Evolutionary conservation across 2,888 invertebrate species (phyloP).

Genomic region (Neoscelio sp.): DNA sequence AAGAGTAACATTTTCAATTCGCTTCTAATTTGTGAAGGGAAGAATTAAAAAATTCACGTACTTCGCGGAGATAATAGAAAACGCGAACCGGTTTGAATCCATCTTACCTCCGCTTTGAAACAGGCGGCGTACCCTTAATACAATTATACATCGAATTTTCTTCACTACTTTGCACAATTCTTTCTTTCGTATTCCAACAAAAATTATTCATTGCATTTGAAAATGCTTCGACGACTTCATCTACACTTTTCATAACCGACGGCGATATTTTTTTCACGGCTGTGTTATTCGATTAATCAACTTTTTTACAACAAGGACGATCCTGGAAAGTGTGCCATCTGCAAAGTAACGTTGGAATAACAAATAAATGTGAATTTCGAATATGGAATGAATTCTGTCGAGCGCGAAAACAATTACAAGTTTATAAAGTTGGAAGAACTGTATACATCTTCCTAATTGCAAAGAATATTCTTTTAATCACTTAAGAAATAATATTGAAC

Average conservation of each 20-base stretch:
- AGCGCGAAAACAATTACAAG: too few relatives aligned
- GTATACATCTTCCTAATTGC: slow-evolving; percentile 1
- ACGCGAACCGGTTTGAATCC: slow-evolving; percentile 44
- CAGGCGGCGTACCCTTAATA: slow-evolving; percentile 51
- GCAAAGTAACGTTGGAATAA: slow-evolving; percentile 29
- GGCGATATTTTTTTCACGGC: slow-evolving; percentile 45
- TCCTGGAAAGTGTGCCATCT: neutral
- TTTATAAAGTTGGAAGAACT: neutral
- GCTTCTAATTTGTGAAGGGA: slow-evolving; percentile 42
- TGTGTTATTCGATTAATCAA: slow-evolving; percentile 56
- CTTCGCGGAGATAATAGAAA: slow-evolving; percentile 36
- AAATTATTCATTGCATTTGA: slow-evolving; percentile 57
- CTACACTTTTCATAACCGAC: slow-evolving; percentile 51
- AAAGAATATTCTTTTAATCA: too few relatives aligned
- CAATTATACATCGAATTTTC: slow-evolving; percentile 60
- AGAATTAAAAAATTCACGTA: slow-evolving; percentile 49
- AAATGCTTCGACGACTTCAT: slow-evolving; percentile 45
- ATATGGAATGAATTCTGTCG: slow-evolving; percentile 1
- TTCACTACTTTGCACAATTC: slow-evolving; percentile 53
- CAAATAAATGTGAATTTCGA: slow-evolving; percentile 33
- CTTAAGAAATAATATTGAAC: too few relatives aligned
- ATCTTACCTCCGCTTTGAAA: slow-evolving; percentile 58
- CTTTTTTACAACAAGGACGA: slow-evolving; percentile 21
- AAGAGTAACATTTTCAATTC: slow-evolving; percentile 42
- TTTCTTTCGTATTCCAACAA: slow-evolving; percentile 40